Conservation (phyloP, 2,797 vertebrate genomes). For the Bufotes viridis region DNA sequence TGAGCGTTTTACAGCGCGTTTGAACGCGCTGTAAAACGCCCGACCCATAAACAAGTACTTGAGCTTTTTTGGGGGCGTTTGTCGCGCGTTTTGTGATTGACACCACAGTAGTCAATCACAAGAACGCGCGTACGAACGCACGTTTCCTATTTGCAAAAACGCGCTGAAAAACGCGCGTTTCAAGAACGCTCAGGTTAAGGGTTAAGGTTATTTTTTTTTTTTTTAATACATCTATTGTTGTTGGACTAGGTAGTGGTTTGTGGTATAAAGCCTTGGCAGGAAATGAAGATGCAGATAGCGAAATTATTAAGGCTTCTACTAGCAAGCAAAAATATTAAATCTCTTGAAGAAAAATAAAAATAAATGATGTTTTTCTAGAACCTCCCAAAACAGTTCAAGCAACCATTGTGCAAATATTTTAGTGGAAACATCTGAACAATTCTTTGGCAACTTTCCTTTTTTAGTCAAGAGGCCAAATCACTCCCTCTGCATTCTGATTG, state of each 20-base stretch:
- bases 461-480: slow-evolving; percentile 22
- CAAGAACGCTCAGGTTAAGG: too few relatives aligned
- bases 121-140: too few relatives aligned
- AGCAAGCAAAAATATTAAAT: slow-evolving; percentile 12
- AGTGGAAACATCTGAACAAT: slow-evolving; percentile 44
- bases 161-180: too few relatives aligned
- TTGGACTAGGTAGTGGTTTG: background rate
- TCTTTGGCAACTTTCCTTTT: slow-evolving; percentile 41
- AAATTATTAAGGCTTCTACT: background rate
- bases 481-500: slow-evolving; percentile 6
- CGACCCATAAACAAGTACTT: too few relatives aligned
- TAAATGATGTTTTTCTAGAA: slow-evolving; percentile 22
- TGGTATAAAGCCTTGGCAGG: background rate
- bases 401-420: slow-evolving; percentile 52
- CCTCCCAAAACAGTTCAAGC: slow-evolving; percentile 29
- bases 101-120: too few relatives aligned
- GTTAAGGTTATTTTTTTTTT: too few relatives aligned
- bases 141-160: too few relatives aligned
- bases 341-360: slow-evolving; percentile 18
- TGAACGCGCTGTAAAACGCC: too few relatives aligned
- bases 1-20: too few relatives aligned
- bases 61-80: too few relatives aligned
- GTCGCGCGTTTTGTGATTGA: too few relatives aligned
- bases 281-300: background rate
- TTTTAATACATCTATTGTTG: background rate